Evolutionary conservation across 2,888 invertebrate species (phyloP), one percentile per base, ranked within the genome.

Genomic region (Hymenopus coronatus): DNA sequence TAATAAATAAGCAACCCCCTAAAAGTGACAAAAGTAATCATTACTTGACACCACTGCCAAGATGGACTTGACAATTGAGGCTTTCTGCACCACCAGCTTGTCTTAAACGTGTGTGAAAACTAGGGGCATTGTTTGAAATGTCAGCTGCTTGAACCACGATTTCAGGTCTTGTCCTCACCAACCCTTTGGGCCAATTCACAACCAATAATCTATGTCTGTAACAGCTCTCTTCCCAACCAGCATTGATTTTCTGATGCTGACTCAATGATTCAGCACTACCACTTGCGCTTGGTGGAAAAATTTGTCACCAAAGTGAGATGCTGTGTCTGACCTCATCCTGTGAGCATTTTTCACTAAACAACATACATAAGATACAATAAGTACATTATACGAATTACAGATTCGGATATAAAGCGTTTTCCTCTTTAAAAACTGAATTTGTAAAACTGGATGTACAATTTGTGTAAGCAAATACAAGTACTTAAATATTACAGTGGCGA

Each of bases 181-280:
- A 70, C 54, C 54, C 54, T 70, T 70, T 70, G 54, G 54, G 15
- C 54, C 25, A 70, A 70, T 70, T 70, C 54, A 70, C 54, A 4
- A 20, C 54, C 54, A 70, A 70, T 70, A 70, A 70, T 70, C 54
- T 70, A 70, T 70, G 83, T 88, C 27, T 33, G 20, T 82, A 83
- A 83, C 27, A 87, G 25, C 33, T n/a, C 9, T 40, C 85, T 85
- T 70, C 20, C 54, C 54, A 85, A n/a, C 40, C 88, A 27, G 88
- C 82, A 88, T 88, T 82, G 88, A 88, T 88, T 88, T 88, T 88
- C 88, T 83, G 82, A 27, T 88, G 87, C 83, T 83, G 88, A 83
- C 83, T n/a, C 70, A 87, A 87, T 82, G 54, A 30, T 82, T 14
- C 87, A 87, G 87, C 20, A 82, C n/a, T 82, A 27, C 82, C 87